Base-by-base conservation (phyloP, 1,140 invertebrate species). In the Eciton burchellii region DNA sequence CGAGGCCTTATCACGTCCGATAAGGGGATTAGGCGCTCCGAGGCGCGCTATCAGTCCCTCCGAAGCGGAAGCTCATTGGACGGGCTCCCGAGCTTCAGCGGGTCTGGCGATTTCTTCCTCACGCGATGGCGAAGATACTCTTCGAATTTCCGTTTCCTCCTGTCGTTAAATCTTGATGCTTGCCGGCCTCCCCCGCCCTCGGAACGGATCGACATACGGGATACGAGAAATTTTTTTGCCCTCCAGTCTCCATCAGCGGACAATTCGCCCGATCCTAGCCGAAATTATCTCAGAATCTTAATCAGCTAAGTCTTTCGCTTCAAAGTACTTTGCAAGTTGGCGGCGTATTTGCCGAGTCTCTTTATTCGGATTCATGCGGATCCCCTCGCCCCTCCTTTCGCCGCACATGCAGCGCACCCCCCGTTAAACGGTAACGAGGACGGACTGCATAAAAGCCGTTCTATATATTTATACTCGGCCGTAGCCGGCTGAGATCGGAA, bases 251-350 rank as follows among this genome's bases (percentile, higher is more conserved):
- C 35, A 0, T 26, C 6, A n/a, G 49, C 12, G 21, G 43, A 41
- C 43, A 9, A 41, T 43, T 24, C 54, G 16, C 47, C 52, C 73
- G 5, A n/a, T n/a, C 65, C 24, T 43, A 54, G 35, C 62, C 66
- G 79, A 85, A 86, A 83, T 87, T 86, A 86, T 86, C 82, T 86
- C 56, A 54, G 82, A 83, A 84, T 86, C 84, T 81, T 87, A 87
- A 87, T 87, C 86, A 86, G 82, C 62, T 72, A 86, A 87, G 81
- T 86, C 83, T 47, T 81, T 49, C 57, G 60, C 76, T 54, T 60
- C 29, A 57, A 86, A 81, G 68, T 70, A 71, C 56, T 56, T 63
- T 16, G 62, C 43, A 81, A 87, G 73, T 83, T 86, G 26, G 60
- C 45, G 41, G 16, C 24, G 73, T 68, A 72, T 81, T 62, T 72